A percentile compares a stretch with the other conserved stretches of the same genome.
Conservation (phyloP, 2,113 vertebrate genomes). For the Muntiacus reevesi region DNA sequence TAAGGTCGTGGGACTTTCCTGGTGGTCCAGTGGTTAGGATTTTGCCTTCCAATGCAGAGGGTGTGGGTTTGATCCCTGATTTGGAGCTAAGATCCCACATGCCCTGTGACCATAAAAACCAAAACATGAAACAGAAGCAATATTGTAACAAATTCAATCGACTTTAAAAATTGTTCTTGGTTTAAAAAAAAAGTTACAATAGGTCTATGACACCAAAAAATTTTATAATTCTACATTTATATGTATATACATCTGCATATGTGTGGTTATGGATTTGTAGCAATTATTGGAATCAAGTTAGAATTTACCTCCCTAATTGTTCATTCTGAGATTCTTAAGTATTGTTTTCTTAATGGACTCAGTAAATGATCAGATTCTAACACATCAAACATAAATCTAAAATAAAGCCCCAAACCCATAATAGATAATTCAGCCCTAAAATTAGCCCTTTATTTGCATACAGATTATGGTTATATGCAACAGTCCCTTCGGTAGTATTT, state of each 20-base stretch:
- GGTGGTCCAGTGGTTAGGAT: neutral
- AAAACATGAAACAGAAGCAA: neutral
- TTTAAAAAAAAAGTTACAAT: neutral
- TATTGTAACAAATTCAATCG: neutral
- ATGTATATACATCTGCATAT: neutral
- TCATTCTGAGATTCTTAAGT: neutral
- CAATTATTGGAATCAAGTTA: neutral
- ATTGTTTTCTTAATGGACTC: neutral
- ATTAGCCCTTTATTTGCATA: neutral
- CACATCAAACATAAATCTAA: neutral
- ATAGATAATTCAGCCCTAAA: neutral
- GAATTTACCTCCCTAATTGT: neutral
- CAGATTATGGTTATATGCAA: neutral
- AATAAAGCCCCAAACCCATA: neutral
- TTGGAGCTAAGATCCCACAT: neutral
- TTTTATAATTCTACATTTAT: neutral
- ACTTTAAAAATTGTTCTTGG: neutral
- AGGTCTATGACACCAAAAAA: neutral
- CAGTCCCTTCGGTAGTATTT: neutral
- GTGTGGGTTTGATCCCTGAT: neutral
- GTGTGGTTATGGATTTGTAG: neutral
- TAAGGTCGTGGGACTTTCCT: neutral
- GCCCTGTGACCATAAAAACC: neutral
- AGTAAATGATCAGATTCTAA: neutral
- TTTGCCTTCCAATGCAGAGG: neutral